Conservation (phyloP, 2,888 invertebrate species). For the Boloria selene region DNA sequence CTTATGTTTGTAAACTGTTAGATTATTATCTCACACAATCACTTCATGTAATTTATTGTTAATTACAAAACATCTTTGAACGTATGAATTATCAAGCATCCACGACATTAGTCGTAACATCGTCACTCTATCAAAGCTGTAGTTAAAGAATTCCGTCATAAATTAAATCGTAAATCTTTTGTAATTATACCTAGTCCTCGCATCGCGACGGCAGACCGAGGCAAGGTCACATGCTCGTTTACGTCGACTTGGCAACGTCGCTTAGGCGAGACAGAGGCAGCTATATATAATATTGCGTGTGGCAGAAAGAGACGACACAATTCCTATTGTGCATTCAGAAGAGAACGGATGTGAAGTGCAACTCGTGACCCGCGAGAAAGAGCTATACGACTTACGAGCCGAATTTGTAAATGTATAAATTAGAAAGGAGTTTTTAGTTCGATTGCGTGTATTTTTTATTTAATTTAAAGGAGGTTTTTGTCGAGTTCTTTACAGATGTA, state of each 20-base stretch:
- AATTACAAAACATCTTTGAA: conserved; percentile 7
- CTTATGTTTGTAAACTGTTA: background rate
- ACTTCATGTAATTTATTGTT: conserved; percentile 8
- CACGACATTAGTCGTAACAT: conserved; percentile 30
- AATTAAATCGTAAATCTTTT: conserved; percentile 54
- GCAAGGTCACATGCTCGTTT: conserved; percentile 67
- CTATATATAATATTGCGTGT: conserved; percentile 23
- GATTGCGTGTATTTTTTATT: conserved; percentile 24
- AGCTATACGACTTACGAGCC: conserved; percentile 53
- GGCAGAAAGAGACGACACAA: conserved; percentile 56
- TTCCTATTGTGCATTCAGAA: conserved; percentile 73
- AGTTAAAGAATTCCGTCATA: conserved; percentile 44
- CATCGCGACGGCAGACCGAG: conserved; percentile 57
- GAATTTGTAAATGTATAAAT: conserved; percentile 72
- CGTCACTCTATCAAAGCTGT: conserved; percentile 35
- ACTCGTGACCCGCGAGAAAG: conserved; percentile 79
- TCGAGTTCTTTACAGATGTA: background rate
- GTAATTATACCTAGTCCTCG: conserved; percentile 60
- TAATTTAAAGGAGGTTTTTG: conserved; percentile 8
- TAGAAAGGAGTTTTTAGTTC: conserved; percentile 56
- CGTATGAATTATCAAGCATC: conserved; percentile 11
- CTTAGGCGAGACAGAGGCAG: conserved; percentile 52
- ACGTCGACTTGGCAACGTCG: conserved; percentile 66
- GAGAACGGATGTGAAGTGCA: conserved; percentile 73
- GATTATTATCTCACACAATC: background rate